Evolutionary conservation across 92 coral and sea anemone genomes (phyloP).

Genomic region (Porites rus): DNA sequence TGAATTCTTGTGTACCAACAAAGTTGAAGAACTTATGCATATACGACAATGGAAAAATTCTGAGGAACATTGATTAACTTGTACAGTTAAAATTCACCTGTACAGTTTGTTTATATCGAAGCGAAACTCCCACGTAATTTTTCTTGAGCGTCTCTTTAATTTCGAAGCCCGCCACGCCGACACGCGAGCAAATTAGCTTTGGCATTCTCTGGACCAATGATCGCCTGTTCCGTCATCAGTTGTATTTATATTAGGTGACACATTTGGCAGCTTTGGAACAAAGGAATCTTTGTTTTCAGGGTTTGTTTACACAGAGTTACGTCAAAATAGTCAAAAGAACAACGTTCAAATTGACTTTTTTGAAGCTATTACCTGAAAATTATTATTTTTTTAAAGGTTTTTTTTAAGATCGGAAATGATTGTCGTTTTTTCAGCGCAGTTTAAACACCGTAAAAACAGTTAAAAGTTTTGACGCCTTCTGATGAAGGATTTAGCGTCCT

Average conservation of each 20-base stretch:
- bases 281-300: constrained; percentile 37
- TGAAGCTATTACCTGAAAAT: constrained; percentile 23
- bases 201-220: constrained; percentile 21
- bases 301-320: constrained; percentile 33
- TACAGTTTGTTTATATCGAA: constrained; percentile 26
- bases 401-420: background rate
- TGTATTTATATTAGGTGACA: constrained; percentile 61
- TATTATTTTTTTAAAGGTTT: constrained; percentile 6
- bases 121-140: constrained; percentile 9
- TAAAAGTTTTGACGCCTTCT: background rate
- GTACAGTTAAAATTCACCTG: constrained; percentile 21
- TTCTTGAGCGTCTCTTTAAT: constrained; percentile 53
- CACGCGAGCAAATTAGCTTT: constrained; percentile 81
- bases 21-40: background rate
- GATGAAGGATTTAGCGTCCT: background rate
- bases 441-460: background rate
- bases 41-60: background rate
- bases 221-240: constrained; percentile 46
- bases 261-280: constrained; percentile 35
- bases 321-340: constrained; percentile 22
- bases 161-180: constrained; percentile 65
- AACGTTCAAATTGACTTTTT: constrained; percentile 11
- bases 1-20: constrained; percentile 1
- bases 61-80: background rate
- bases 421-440: background rate